Evolutionary conservation across 2,888 invertebrate genomes (phyloP).

Genomic region (Phortica okadai): DNA sequence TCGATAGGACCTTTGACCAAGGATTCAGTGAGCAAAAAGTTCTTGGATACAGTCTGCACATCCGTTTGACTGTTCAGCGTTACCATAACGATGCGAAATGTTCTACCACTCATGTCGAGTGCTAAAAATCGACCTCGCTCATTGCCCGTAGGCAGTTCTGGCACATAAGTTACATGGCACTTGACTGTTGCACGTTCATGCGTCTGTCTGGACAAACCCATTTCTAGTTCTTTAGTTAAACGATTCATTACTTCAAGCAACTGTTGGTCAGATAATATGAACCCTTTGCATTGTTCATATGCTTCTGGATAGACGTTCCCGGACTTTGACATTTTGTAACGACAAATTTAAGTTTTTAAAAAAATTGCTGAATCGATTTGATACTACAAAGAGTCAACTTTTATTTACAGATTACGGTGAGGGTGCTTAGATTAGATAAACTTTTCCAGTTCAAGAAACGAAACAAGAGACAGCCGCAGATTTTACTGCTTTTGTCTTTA

Average conservation of each 20-base stretch:
- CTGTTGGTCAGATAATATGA: constrained; percentile 85
- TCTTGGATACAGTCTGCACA: constrained; percentile 94
- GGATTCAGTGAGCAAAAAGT: constrained; percentile 91
- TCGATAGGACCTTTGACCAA: constrained; percentile 93
- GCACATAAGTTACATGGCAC: constrained; percentile 95
- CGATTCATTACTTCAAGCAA: constrained; percentile 84
- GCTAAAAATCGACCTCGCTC: constrained; percentile 95
- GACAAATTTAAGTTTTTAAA: background rate
- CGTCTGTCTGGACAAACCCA: constrained; percentile 86
- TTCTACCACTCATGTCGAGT: constrained; percentile 96
- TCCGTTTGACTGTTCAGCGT: constrained; percentile 83
- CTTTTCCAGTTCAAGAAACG: background rate
- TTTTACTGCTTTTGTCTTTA: background rate
- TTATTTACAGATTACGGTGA: constrained; percentile 17
- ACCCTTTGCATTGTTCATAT: constrained; percentile 71
- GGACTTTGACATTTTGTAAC: background rate
- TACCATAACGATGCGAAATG: constrained; percentile 95
- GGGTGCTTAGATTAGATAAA: background rate
- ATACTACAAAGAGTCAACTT: constrained; percentile 23
- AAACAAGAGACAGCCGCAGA: too few relatives aligned
- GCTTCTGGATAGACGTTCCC: constrained; percentile 31
- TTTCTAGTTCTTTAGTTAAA: constrained; percentile 84
- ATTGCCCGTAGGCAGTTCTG: constrained; percentile 94
- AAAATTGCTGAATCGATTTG: background rate
- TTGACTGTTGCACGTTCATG: constrained; percentile 88